Evolutionary conservation across 2,797 vertebrate species (phyloP), one percentile per base, ranked within the genome.

Genomic region (Pogoniulus pusillus): DNA sequence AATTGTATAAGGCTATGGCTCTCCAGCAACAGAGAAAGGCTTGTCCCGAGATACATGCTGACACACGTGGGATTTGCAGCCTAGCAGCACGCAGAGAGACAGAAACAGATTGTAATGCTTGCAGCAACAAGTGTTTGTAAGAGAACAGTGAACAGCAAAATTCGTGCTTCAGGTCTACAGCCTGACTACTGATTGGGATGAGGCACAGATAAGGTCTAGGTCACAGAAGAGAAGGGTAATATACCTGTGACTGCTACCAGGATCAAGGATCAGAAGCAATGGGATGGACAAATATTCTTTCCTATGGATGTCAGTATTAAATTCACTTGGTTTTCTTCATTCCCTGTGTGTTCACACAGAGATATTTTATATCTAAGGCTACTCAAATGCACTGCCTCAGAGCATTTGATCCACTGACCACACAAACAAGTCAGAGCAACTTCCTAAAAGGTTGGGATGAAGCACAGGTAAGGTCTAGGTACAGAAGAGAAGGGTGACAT

Each of bases 221-320:
- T 57, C 39, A 76, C 26, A 34, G 32, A 86, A 63, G 37, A 3
- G 64, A 88, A 72, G 11, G 30, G 66, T 24, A 39, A 58, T 17
- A 13, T 4, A 32, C 30, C 14, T 7, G 19, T 35, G 58, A 77
- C 29, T 8, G 1, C 74, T 81, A 85, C 49, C 45, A 77, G 64
- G 54, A 84, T 60, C 75, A 70, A 75, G 32, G 65, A 58, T 85
- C 82, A 91, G 63, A 7, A 89, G 62, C 89, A 85, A 60, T 4
- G 9, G 76, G 32, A 84, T 3, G 84, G 19, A 53, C 80, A 19
- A 88, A 73, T 59, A 60, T 70, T 16, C 49, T 76, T 54, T 41
- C 9, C 7, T 70, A 85, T 47, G 49, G 77, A 76, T 9, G 16
- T 7, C 45, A 58, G 35, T 18, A 76, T 45, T 29, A 74, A 64